Base-by-base conservation (phyloP, 2,797 vertebrate genomes). In the Coccyzus lansbergi region DNA sequence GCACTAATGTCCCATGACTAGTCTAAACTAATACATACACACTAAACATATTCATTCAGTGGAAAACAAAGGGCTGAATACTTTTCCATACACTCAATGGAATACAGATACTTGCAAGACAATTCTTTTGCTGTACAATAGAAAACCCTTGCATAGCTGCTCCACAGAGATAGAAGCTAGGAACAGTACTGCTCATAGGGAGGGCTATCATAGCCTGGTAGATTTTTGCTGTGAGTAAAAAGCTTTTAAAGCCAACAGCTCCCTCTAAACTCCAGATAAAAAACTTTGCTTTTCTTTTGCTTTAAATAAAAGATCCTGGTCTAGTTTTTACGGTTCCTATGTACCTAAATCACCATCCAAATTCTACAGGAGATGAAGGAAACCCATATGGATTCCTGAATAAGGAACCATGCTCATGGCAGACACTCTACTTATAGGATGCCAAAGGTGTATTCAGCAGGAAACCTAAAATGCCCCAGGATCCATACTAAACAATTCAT, bases 11-110 rank as follows among this genome's bases (percentile, higher is more conserved):
- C 77, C 83, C 75, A 90, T 86, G 92, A 94, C 92, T 95, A 88
- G 64, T 71, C 83, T 92, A 91, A 92, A 94, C 90, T 94, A 93
- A 92, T 95, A 58, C 67, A 83, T 89, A 84, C 1, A 9, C 92
- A 90, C 89, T 92, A 97, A 95, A 96, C 74, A 67, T 59, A 95
- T 88, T 85, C 20, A 90, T 95, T 92, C 81, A 84, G 80, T 2
- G 2, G 83, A 90, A 95, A 91, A 97, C 94, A 96, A 96, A 90
- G 67, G 60, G 53, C 59, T 90, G 80, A 95, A 93, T 93, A 94
- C 34, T 95, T 94, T 93, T 95, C 80, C 85, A 80, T 93, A 86
- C 51, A 83, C 85, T 93, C 92, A 91, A 92, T 80, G 85, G 91
- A 93, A 96, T 88, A 94, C 53, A 78, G 90, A 88, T 67, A 48